These are phyloP conservation scores for Macrobrachium rosenbergii DNA, from an alignment of 1,140 invertebrate genomes.

Conservation along the genomic window DNA sequence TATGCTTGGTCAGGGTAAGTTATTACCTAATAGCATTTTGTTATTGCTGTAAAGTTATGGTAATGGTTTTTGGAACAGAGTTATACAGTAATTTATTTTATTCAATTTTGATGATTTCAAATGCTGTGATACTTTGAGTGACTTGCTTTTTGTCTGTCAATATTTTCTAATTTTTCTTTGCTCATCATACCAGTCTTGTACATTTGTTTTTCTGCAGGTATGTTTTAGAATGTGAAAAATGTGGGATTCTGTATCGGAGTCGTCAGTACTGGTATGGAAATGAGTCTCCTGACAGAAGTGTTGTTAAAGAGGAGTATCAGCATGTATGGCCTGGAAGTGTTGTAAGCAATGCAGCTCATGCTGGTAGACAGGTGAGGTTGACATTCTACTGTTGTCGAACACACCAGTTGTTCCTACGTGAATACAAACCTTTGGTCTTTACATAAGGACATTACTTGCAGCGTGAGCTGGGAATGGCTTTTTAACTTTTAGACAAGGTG, in stretches of 20 bases:
- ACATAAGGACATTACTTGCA: too few species aligned
- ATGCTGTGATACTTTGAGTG: too few species aligned
- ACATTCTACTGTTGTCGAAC: neutral
- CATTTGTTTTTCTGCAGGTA: constrained; percentile 69
- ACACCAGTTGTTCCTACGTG: too few species aligned
- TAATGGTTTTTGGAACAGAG: too few species aligned
- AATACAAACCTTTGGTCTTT: too few species aligned
- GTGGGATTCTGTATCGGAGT: constrained; percentile 86
- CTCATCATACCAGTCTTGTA: neutral
- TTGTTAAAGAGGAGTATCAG: constrained; percentile 79
- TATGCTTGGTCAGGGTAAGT: constrained; percentile 84
- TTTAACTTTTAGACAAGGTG: too few species aligned
- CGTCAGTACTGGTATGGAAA: constrained; percentile 90
- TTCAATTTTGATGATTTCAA: too few species aligned
- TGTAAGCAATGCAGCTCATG: constrained; percentile 47
- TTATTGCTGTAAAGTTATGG: too few species aligned
- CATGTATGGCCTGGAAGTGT: constrained; percentile 82
- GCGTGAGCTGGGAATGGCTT: too few species aligned
- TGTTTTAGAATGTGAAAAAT: constrained; percentile 84
- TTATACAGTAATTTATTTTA: too few species aligned
- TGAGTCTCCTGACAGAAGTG: constrained; percentile 79
- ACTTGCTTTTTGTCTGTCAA: too few species aligned
- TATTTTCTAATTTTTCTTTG: neutral
- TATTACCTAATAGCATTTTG: neutral
- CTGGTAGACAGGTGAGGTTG: constrained; percentile 72